These are phyloP conservation scores for Nyctibius bracteatus DNA, from an alignment of 2,113 vertebrate genomes.

Conservation along the genomic window DNA sequence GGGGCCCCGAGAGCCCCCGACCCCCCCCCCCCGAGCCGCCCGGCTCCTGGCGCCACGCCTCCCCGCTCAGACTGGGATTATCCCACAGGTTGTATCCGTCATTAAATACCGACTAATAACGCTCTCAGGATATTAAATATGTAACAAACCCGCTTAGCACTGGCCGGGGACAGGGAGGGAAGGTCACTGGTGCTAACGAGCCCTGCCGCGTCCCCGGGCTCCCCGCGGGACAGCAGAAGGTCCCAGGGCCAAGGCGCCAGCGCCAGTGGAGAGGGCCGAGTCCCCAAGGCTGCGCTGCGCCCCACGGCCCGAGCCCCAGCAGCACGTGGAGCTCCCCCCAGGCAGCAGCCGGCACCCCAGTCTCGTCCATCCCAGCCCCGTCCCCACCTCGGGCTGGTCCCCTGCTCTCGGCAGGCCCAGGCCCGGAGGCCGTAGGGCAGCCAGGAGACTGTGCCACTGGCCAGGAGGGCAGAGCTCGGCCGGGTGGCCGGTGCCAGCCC, in stretches of 20 bases:
- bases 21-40: neutral
- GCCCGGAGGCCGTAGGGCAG: rapidly evolving
- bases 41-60: rapidly evolving
- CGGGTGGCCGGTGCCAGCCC: neutral
- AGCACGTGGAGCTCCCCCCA: rapidly evolving
- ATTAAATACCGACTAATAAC: constrained; percentile 56
- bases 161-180: constrained; percentile 13
- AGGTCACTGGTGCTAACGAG: constrained; percentile 21
- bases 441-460: neutral
- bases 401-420: rapidly evolving
- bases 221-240: neutral
- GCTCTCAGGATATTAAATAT: constrained; percentile 66
- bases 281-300: rapidly evolving
- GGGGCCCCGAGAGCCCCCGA: rapidly evolving
- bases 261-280: rapidly evolving
- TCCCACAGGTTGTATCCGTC: constrained; percentile 57
- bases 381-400: neutral
- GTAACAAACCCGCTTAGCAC: constrained; percentile 59
- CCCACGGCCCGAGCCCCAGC: neutral
- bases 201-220: neutral
- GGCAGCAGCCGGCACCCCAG: rapidly evolving
- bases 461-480: rapidly evolving
- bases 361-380: rapidly evolving
- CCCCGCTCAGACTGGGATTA: constrained; percentile 25
- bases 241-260: neutral